Evolutionary conservation across 2,113 vertebrate genomes (phyloP).

Genomic region (Xenus cinereus): DNA sequence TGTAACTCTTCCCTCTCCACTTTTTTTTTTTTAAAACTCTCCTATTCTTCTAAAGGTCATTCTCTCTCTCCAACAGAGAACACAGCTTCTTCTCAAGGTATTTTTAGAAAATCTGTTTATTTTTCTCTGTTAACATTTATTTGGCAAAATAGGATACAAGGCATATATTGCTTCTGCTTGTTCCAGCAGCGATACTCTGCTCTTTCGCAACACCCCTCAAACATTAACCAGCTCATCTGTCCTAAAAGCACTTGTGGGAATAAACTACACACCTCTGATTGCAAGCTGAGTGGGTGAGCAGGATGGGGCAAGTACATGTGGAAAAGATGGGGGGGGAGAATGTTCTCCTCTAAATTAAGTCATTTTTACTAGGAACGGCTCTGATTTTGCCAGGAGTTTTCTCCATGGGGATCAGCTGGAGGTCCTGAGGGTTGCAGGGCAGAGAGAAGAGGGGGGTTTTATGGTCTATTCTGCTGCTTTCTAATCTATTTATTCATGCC

Average conservation of each 20-base stretch:
- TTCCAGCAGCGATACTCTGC: neutral
- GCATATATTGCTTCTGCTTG: neutral
- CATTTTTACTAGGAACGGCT: neutral
- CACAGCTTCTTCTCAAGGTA: neutral
- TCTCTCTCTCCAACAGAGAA: neutral
- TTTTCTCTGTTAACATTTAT: conserved; percentile 20
- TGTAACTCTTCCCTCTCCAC: neutral
- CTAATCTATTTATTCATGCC: neutral
- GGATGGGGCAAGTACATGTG: neutral
- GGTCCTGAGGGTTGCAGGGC: neutral
- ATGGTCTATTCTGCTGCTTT: neutral
- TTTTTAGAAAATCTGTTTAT: conserved; percentile 38
- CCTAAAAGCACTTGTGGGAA: neutral
- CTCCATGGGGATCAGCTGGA: neutral
- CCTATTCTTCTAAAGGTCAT: conserved; percentile 9
- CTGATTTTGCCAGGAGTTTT: neutral
- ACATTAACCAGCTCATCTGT: neutral
- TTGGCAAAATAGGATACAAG: conserved; percentile 16
- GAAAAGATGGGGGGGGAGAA: neutral
- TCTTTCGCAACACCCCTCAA: neutral
- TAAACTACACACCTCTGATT: neutral
- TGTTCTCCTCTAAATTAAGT: neutral
- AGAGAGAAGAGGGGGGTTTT: neutral
- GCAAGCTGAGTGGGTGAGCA: neutral
- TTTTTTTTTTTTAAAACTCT: neutral